phyloP scores from a whole-genome alignment of 2,113 vertebrate genomes.

The Vireo altiloquus region DNA sequence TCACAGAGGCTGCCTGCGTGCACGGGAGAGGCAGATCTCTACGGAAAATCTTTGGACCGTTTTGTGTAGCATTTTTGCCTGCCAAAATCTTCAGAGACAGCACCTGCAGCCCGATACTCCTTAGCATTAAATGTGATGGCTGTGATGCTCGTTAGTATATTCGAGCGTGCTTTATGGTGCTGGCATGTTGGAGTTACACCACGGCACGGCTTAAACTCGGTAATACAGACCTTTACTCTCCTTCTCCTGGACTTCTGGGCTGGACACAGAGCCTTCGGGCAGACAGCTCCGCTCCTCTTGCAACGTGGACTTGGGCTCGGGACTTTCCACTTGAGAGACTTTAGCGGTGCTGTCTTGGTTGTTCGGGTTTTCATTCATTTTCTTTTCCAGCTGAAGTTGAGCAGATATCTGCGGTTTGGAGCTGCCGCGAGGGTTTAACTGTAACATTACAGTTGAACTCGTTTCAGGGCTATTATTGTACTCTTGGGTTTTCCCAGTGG shows the following conservation, averaged over 20 bases:
- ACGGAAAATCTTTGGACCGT: slow-evolving; percentile 4
- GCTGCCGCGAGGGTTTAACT: slow-evolving; percentile 88
- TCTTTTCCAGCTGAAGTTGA: slow-evolving; percentile 89
- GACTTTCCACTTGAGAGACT: slow-evolving; percentile 84
- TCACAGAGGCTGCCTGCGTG: slow-evolving; percentile 19
- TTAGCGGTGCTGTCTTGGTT: slow-evolving; percentile 81
- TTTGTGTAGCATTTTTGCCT: slow-evolving; percentile 34
- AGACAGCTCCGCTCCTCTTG: slow-evolving; percentile 86
- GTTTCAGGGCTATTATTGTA: slow-evolving; percentile 88
- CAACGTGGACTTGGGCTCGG: slow-evolving; percentile 83
- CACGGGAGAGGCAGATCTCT: slow-evolving; percentile 9
- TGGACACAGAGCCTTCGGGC: slow-evolving; percentile 88
- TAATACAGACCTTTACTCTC: slow-evolving; percentile 98
- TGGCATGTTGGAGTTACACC: slow-evolving; percentile 81
- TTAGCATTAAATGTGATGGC: slow-evolving; percentile 89
- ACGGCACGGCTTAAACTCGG: slow-evolving; percentile 84
- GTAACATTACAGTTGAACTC: slow-evolving; percentile 91
- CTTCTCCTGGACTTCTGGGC: slow-evolving; percentile 91
- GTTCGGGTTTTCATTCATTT: slow-evolving; percentile 81
- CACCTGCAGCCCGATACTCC: slow-evolving; percentile 68
- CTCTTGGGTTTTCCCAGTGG: slow-evolving; percentile 92
- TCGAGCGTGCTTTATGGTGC: slow-evolving; percentile 88
- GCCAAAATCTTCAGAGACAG: slow-evolving; percentile 62
- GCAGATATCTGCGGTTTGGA: slow-evolving; percentile 88
- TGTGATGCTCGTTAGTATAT: slow-evolving; percentile 84